phyloP scores from a whole-genome alignment of 2,888 invertebrate genomes.

The Leistus spinibarbis region DNA sequence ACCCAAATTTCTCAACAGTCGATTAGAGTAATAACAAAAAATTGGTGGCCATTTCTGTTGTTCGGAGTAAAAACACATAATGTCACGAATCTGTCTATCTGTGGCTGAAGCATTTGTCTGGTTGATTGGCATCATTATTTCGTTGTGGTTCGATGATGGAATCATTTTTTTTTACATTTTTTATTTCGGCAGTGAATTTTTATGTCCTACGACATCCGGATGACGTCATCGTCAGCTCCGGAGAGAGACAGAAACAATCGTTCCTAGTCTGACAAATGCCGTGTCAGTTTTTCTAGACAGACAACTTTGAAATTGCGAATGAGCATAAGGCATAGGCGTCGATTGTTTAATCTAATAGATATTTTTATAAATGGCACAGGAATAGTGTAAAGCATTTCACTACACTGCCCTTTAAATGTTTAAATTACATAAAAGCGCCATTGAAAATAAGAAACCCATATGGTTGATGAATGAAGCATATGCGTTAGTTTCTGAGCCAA shows the following conservation, averaged over 20 bases:
- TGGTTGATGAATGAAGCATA: no score
- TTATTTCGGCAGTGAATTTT: background rate
- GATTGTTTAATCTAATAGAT: no score
- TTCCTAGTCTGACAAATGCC: background rate
- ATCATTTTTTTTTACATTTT: background rate
- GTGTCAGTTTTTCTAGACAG: background rate
- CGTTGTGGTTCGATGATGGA: background rate
- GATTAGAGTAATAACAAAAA: background rate
- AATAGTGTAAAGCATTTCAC: no score
- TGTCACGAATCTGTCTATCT: background rate
- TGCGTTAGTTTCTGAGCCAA: no score
- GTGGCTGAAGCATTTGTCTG: background rate
- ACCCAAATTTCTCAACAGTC: background rate
- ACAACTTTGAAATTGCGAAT: background rate
- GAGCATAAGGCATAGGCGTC: no score
- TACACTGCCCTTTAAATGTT: no score
- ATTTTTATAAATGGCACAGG: no score
- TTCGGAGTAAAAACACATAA: background rate
- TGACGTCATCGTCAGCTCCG: background rate
- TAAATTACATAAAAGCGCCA: no score
- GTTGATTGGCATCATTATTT: background rate
- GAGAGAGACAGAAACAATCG: background rate
- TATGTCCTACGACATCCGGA: background rate
- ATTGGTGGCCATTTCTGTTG: background rate
- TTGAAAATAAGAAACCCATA: no score